A percentile compares a stretch with the other conserved stretches of the same genome.
phyloP scores from a whole-genome alignment of 2,113 vertebrate genomes.

The Hippocampus mohnikei region DNA sequence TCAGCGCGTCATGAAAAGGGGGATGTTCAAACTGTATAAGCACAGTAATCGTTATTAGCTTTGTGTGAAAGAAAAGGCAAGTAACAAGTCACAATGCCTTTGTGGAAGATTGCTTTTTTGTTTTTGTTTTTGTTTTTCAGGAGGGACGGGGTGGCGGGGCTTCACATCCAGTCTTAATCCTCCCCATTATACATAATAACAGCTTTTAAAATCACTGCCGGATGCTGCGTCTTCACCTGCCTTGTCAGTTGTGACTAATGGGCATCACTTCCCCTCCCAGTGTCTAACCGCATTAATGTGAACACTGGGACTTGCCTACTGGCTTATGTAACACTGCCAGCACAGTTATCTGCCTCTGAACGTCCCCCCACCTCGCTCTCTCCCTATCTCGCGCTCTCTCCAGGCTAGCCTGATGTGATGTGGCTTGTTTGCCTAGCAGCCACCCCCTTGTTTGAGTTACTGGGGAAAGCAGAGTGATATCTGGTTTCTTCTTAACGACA shows the following conservation, averaged over 20 bases:
- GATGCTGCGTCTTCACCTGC: slow-evolving; percentile 56
- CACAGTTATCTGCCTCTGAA: slow-evolving; percentile 54
- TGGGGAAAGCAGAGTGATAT: slow-evolving; percentile 58
- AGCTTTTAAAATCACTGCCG: slow-evolving; percentile 47
- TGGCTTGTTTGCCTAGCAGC: slow-evolving; percentile 71
- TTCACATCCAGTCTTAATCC: slow-evolving; percentile 30
- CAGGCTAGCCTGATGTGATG: slow-evolving; percentile 60
- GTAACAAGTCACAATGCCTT: slow-evolving; percentile 16
- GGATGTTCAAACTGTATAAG: background rate
- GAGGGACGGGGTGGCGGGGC: background rate
- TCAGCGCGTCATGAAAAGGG: background rate
- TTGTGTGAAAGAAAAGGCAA: slow-evolving; percentile 18
- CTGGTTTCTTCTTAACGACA: slow-evolving; percentile 52
- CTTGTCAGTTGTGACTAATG: slow-evolving; percentile 64
- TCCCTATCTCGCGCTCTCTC: slow-evolving; percentile 26
- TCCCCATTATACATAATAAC: slow-evolving; percentile 44
- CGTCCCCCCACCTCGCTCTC: slow-evolving; percentile 21
- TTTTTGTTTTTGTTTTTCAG: slow-evolving; percentile 2
- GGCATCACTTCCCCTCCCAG: slow-evolving; percentile 65
- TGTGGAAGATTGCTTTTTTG: background rate
- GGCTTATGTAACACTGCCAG: slow-evolving; percentile 67
- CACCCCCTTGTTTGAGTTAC: slow-evolving; percentile 66
- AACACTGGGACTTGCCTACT: slow-evolving; percentile 59
- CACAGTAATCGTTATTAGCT: background rate
- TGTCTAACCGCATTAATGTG: slow-evolving; percentile 63